Base-by-base conservation (phyloP, 2,113 vertebrate genomes). In the Oxygymnocypris stewartii region DNA sequence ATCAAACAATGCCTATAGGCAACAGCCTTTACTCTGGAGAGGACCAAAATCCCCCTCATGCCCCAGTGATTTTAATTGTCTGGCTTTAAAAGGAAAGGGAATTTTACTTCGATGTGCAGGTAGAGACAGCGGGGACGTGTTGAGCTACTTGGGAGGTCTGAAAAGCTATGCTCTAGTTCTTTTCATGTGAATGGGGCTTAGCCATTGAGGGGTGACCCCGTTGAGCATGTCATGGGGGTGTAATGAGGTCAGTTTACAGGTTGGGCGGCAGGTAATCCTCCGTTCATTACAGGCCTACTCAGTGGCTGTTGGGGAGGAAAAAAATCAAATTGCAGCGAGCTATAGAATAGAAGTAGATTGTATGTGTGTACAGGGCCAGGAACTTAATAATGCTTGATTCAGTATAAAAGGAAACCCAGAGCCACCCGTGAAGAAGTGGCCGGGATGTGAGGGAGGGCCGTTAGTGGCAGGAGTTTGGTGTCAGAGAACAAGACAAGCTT, bases 221-320 rank as follows among this genome's bases (percentile, higher is more conserved):
- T 87, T 87, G 92, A 94, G 92, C 92, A 93, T 93, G 93, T 95
- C 92, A 92, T 91, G 90, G 85, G 92, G 93, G 93, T 95, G 94
- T 95, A 95, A 95, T 94, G 94, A 95, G 94, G 94, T 96, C 94
- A 94, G 93, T 95, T 96, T 96, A 95, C 94, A 94, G 94, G 91
- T 94, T 88, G 91, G 92, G 92, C 91, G 92, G 90, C 92, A 93
- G 90, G 88, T 95, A 94, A 95, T 95, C 93, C 93, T 89, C 90
- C 85, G 90, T 93, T 94, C 93, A 94, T 95, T 94, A 95, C 95
- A 95, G 90, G 91, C 90, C 91, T 90, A 92, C 94, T 95, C 94
- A 93, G 94, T 93, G 94, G 93, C 91, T 90, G 89, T 92, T 91
- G 49, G 65, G 63, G 65, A 84, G 12, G 51, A 90, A 93, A 88